These are phyloP conservation scores for Petroica traversi DNA, from an alignment of 2,113 vertebrate species.

Conservation along the genomic window DNA sequence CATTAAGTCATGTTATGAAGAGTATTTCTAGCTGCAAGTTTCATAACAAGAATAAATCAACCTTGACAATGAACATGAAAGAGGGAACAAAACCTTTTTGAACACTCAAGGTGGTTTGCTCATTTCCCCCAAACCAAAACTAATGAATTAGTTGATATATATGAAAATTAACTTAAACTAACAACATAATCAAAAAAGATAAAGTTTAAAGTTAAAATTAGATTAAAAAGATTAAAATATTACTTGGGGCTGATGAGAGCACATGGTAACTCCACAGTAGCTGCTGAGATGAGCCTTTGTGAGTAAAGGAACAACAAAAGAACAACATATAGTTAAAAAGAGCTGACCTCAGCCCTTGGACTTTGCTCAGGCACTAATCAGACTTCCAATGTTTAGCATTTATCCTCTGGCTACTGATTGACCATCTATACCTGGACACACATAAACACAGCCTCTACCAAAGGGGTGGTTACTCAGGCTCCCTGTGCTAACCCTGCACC, in stretches of 20 bases:
- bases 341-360: conserved; percentile 26
- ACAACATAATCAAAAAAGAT: conserved; percentile 28
- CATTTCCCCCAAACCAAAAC: background rate
- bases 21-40: conserved; percentile 35
- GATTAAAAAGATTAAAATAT: conserved; percentile 19
- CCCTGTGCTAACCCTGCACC: background rate
- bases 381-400: background rate
- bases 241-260: conserved; percentile 23
- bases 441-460: background rate
- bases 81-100: conserved; percentile 24
- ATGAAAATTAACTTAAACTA: conserved; percentile 39
- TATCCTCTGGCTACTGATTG: conserved; percentile 60
- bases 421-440: conserved; percentile 4
- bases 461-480: background rate
- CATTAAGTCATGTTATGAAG: background rate
- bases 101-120: conserved; percentile 37
- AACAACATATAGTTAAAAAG: background rate
- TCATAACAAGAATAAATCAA: conserved; percentile 42
- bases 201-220: conserved; percentile 28
- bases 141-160: conserved; percentile 35
- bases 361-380: conserved; percentile 33
- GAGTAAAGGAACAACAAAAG: background rate
- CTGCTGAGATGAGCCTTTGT: background rate
- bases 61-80: conserved; percentile 21
- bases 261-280: background rate